Conservation (phyloP, 1,140 invertebrate genomes). For the Glomeris maerens region DNA sequence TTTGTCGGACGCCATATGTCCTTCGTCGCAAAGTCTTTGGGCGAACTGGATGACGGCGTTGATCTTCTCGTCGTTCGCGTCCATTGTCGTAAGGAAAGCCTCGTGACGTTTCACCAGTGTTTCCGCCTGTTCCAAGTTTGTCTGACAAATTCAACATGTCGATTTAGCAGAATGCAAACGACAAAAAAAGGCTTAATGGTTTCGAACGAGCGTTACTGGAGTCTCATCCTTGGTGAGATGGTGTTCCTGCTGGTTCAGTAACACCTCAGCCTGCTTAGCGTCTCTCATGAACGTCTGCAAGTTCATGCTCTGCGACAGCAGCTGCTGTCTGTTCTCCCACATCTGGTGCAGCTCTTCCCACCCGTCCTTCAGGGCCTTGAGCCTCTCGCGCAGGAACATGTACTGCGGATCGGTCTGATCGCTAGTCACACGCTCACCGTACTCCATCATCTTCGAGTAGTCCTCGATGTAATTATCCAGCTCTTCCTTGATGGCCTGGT, state of each 20-base stretch:
- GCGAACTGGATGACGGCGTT: constrained; percentile 89
- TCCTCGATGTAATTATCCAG: constrained; percentile 98
- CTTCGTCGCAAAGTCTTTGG: constrained; percentile 69
- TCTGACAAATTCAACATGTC: constrained; percentile 20
- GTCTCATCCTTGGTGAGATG: constrained; percentile 87
- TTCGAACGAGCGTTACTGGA: constrained; percentile 48
- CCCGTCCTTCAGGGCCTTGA: constrained; percentile 94
- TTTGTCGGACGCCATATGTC: constrained; percentile 80
- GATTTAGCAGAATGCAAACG: not conserved
- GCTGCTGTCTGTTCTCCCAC: constrained; percentile 96
- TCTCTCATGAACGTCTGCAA: constrained; percentile 92
- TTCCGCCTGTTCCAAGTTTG: constrained; percentile 90
- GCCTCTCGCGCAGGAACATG: constrained; percentile 91
- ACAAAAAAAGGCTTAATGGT: no score
- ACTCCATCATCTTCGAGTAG: constrained; percentile 98
- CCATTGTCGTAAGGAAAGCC: constrained; percentile 97
- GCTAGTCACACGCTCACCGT: constrained; percentile 84
- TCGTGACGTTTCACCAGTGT: constrained; percentile 94
- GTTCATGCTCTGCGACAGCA: constrained; percentile 86
- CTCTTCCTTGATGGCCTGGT: constrained; percentile 95
- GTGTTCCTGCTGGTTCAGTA: constrained; percentile 95
- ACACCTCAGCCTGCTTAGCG: constrained; percentile 91
- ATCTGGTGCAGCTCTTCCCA: constrained; percentile 98
- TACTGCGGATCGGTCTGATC: constrained; percentile 84
- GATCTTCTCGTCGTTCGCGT: constrained; percentile 99